phyloP scores from a whole-genome alignment of 2,888 invertebrate genomes.

The Flabesymbios commensalis region DNA sequence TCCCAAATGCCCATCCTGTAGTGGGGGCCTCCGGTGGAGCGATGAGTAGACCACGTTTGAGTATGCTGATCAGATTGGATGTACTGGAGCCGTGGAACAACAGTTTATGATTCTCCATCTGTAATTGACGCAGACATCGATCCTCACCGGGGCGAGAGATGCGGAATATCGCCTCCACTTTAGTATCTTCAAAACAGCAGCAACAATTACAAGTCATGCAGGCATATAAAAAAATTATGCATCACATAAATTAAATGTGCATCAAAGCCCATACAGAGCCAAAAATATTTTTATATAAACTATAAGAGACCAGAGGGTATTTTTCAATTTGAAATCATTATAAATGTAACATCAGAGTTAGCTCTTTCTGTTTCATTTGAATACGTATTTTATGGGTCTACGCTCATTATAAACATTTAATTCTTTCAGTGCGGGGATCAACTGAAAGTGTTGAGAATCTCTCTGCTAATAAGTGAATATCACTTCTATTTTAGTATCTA shows the following conservation, averaged over 20 bases:
- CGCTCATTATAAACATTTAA: too few relatives aligned
- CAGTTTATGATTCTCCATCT: constrained; percentile 49
- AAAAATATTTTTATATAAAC: not conserved
- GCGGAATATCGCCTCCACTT: constrained; percentile 53
- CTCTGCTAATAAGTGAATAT: too few relatives aligned
- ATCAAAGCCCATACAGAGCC: not conserved
- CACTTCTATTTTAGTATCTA: too few relatives aligned
- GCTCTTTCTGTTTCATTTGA: too few relatives aligned
- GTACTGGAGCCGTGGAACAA: constrained; percentile 65
- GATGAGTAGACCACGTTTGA: constrained; percentile 63
- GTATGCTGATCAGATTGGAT: constrained; percentile 64
- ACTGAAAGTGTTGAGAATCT: too few relatives aligned
- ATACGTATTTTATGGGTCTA: too few relatives aligned
- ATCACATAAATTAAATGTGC: not conserved
- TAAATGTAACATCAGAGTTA: too few relatives aligned
- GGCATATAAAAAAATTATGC: not conserved
- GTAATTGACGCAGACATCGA: constrained; percentile 34
- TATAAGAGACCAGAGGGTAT: too few relatives aligned
- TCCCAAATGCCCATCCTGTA: constrained; percentile 62
- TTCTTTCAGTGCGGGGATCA: too few relatives aligned
- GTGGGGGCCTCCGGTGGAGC: constrained; percentile 61
- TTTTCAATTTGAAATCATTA: too few relatives aligned
- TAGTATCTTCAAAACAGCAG: too few relatives aligned
- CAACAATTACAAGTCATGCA: not conserved
- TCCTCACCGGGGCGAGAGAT: constrained; percentile 49